Base-by-base conservation (phyloP, 2,797 vertebrate genomes). In the Eurystomus glaucurus region DNA sequence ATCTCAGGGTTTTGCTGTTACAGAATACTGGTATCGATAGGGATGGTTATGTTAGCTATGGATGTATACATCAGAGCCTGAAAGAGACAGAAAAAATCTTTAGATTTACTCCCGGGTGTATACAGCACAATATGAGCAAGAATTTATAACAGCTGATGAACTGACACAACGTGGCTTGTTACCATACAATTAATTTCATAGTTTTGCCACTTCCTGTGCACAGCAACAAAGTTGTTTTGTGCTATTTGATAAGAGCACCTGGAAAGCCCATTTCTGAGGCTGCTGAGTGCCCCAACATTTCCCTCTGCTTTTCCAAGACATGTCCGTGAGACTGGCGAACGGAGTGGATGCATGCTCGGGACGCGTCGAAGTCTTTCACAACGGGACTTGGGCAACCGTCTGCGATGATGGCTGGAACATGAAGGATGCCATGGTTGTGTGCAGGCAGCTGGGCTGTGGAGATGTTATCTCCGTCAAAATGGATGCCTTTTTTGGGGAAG, bases 371-470 rank as follows among this genome's bases (percentile, higher is more conserved):
- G 41, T 96, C 69, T 72, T 41, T 29, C 37, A 92, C 70, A 71
- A 70, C 0, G 65, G 83, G 15, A 75, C 10, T 50, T 96, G 94
- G 90, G 87, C 61, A 8, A 95, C 93, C 0, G 26, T 96, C 55
- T 96, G 96, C 3, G 84, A 95, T 9, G 94, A 94, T 0, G 9
- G 2, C 20, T 97, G 95, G 96, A 57, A 78, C 72, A 5, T 65
- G 19, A 7, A 17, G 5, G 84, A 89, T 1, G 87, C 84, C 10
- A 3, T 10, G 2, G 87, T 97, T 15, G 94, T 65, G 43, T 97
- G 92, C 87, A 79, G 76, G 35, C 75, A 90, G 41, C 43, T 94
- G 62, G 80, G 37, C 28, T 96, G 95, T 1, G 87, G 95, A 23
- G 37, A 31, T 5, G 70, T 43, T 6, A 2, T 74, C 35, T 58